Base-by-base conservation (phyloP, 2,888 invertebrate genomes). In the Deilephila porcellus region DNA sequence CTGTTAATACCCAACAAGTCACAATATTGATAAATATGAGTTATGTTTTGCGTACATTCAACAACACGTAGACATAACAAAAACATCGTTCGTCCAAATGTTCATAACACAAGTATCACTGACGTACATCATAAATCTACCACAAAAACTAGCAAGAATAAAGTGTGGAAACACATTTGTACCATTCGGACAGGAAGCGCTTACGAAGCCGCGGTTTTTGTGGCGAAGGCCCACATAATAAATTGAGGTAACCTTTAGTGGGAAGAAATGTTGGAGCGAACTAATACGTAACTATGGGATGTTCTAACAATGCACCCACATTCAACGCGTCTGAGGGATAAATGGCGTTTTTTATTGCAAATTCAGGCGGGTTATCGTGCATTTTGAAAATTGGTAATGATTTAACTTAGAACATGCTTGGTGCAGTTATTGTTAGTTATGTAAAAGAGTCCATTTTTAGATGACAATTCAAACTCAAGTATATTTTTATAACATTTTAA, bases 141-240 rank as follows among this genome's bases (percentile, higher is more conserved):
- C 71, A 76, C 80, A 79, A 80, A 79, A 80, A 80, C 74, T 74
- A n/a, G 19, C 70, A 71, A 29, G 72, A 75, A 74, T 71, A 74
- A 70, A 75, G 74, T 71, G 73, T 45, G 52, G 70, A 70, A 67
- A 60, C 60, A 73, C 70, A 37, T 72, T 67, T 59, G 67, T 67
- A 67, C 71, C 71, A 60, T 71, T 59, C 64, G 72, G 67, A 67
- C 52, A 73, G 72, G 64, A 73, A 73, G 56, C 45, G 71, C 37
- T 83, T 79, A 78, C 75, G 81, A 83, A 80, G 85, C 79, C 75
- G 76, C 73, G 84, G 85, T 89, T 90, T 91, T 90, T 91, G 88
- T 82, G 85, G 84, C 73, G 76, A 79, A 78, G 77, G 77, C 80
- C 84, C 78, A 76, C 76, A 73, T 74, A 80, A 91, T 92, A 92